Conservation (phyloP, 2,888 invertebrate genomes). For the Rhorus exstirpatorius region DNA sequence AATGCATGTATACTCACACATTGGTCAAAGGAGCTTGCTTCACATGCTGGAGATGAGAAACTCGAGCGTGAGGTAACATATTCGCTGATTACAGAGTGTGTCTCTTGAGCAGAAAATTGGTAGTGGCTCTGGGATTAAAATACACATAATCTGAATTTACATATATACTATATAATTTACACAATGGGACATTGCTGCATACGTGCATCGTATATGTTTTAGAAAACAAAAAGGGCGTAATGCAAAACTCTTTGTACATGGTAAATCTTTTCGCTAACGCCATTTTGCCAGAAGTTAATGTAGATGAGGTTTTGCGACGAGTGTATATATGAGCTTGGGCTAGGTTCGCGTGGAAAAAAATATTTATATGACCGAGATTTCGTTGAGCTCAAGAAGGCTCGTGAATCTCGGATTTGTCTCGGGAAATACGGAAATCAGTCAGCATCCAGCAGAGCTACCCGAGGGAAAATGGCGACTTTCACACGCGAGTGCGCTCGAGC, state of each 20-base stretch:
- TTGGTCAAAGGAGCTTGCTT: not conserved
- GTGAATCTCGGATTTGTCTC: conserved; percentile 69
- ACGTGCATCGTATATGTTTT: no score
- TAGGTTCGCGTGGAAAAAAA: conserved; percentile 24
- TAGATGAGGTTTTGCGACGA: not conserved
- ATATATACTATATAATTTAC: not conserved
- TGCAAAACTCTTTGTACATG: not conserved
- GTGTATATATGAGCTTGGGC: conserved; percentile 11
- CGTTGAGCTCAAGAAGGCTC: conserved; percentile 33
- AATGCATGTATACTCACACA: not conserved
- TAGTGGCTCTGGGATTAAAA: not conserved
- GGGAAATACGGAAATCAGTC: conserved; percentile 64
- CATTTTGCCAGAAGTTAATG: not conserved
- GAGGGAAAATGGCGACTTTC: conserved; percentile 43
- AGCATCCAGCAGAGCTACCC: conserved; percentile 15
- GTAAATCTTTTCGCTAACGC: not conserved
- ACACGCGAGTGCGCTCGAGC: conserved; percentile 28
- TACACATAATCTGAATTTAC: conserved; percentile 10
- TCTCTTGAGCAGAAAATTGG: not conserved
- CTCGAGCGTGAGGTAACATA: conserved; percentile 57
- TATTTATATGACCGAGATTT: conserved; percentile 70
- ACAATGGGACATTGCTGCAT: no score
- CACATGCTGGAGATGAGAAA: conserved; percentile 6
- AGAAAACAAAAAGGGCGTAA: conserved; percentile 4
- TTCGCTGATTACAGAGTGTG: conserved; percentile 66